A percentile compares a stretch with the other conserved stretches of the same genome.
Evolutionary conservation across 92 coral and sea anemone species (phyloP).

Genomic region (Palythoa heliodiscus): DNA sequence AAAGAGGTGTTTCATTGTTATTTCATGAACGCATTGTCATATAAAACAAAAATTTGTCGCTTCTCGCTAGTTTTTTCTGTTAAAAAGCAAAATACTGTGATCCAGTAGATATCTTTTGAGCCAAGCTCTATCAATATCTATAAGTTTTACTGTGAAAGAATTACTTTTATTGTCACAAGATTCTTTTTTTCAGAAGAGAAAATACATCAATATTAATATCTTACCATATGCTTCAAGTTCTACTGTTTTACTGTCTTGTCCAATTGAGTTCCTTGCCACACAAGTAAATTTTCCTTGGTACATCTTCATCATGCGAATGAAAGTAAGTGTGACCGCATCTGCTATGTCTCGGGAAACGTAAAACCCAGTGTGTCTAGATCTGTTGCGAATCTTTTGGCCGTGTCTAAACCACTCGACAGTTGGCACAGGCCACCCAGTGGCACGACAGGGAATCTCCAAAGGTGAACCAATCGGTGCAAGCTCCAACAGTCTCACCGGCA

Average conservation of each 20-base stretch:
- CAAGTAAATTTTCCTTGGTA: constrained; percentile 22
- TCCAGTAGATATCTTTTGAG: too few species aligned
- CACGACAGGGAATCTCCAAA: constrained; percentile 11
- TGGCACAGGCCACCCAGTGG: constrained; percentile 38
- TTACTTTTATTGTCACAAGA: too few species aligned
- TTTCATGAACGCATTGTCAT: too few species aligned
- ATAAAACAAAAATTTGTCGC: too few species aligned
- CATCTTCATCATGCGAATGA: not conserved
- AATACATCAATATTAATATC: not conserved
- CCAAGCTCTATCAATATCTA: too few species aligned
- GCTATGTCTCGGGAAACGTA: not conserved
- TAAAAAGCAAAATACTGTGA: too few species aligned
- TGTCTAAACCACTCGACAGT: constrained; percentile 19
- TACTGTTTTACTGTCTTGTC: not conserved
- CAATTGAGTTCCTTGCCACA: constrained; percentile 19
- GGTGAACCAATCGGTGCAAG: not conserved
- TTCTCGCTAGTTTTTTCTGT: too few species aligned
- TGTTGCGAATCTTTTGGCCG: not conserved
- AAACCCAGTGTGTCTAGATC: constrained; percentile 1
- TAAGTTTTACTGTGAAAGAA: too few species aligned
- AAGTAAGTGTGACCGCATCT: not conserved
- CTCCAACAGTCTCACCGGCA: not conserved
- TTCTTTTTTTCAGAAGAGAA: too few species aligned
- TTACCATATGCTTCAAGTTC: not conserved
- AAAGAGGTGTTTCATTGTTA: too few species aligned